Evolutionary conservation across 2,888 invertebrate genomes (phyloP).

Genomic region (Elgonia sp.): DNA sequence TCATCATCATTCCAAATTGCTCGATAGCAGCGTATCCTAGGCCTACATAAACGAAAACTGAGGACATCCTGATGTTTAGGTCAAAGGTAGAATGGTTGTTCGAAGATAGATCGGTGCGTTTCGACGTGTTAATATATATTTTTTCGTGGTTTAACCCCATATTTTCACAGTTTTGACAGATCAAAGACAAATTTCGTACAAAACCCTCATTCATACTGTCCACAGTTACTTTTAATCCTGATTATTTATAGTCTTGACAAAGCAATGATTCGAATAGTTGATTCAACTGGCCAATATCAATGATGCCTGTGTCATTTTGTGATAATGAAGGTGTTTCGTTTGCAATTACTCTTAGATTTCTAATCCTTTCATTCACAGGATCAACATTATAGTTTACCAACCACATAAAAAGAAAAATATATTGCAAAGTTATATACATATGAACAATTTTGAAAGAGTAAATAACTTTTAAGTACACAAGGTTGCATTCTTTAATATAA

Average conservation of each 20-base stretch:
- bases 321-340: slow-evolving; percentile 7
- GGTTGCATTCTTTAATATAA: too few relatives aligned
- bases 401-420: slow-evolving; percentile 15
- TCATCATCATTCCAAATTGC: slow-evolving; percentile 45
- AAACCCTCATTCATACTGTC: slow-evolving; percentile 5
- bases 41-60: slow-evolving; percentile 42
- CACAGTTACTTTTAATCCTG: slow-evolving; percentile 29
- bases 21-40: slow-evolving; percentile 38
- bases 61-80: slow-evolving; percentile 32
- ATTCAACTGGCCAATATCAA: slow-evolving; percentile 59
- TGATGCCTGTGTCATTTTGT: slow-evolving; percentile 11
- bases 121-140: slow-evolving; percentile 35
- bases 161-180: slow-evolving; percentile 38
- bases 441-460: too few relatives aligned
- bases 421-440: slow-evolving; percentile 8
- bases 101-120: slow-evolving; percentile 31
- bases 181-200: slow-evolving; percentile 20
- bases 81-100: slow-evolving; percentile 43
- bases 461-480: too few relatives aligned
- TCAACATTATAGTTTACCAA: slow-evolving; percentile 23
- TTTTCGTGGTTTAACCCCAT: slow-evolving; percentile 33
- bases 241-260: slow-evolving; percentile 36
- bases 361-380: slow-evolving; percentile 37
- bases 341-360: slow-evolving; percentile 28
- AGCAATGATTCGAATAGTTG: slow-evolving; percentile 15